Evolutionary conservation across 2,113 vertebrate species (phyloP).

Genomic region (Galemys pyrenaicus): DNA sequence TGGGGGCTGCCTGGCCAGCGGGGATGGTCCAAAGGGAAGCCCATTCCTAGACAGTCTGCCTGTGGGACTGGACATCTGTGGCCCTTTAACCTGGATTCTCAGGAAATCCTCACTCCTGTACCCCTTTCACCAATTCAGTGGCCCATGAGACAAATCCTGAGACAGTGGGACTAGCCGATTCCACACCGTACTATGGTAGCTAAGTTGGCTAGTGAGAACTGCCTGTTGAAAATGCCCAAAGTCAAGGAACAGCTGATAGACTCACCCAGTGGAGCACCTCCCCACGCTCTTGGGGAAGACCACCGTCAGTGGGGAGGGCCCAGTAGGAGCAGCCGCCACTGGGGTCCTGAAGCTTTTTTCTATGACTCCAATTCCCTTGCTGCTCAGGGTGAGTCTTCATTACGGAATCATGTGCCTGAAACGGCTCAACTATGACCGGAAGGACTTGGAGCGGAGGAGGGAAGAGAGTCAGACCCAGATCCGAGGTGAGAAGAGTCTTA

Average conservation of each 20-base stretch:
- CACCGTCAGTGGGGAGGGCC: neutral
- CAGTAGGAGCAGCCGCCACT: neutral
- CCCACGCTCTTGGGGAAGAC: neutral
- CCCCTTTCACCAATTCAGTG: neutral
- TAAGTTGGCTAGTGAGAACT: neutral
- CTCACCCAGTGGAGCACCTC: neutral
- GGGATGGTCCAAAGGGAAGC: neutral
- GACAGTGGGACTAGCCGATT: neutral
- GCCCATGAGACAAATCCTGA: neutral
- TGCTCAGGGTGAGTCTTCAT: constrained; percentile 93
- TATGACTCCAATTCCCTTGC: neutral
- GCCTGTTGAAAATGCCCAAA: neutral
- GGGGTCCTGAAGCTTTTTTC: neutral
- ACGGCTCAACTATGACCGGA: constrained; percentile 94
- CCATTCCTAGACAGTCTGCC: neutral
- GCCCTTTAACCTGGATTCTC: neutral
- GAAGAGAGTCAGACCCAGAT: constrained; percentile 93
- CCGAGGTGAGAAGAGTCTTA: constrained; percentile 86
- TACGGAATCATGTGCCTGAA: constrained; percentile 97
- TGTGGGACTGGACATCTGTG: neutral
- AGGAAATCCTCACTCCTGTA: neutral
- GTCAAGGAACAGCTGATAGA: neutral
- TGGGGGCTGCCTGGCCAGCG: constrained; percentile 66
- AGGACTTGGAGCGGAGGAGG: constrained; percentile 93
- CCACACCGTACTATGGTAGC: neutral